Evolutionary conservation across 2,888 invertebrate species (phyloP).

Genomic region (Gymnosoma rotundatum): DNA sequence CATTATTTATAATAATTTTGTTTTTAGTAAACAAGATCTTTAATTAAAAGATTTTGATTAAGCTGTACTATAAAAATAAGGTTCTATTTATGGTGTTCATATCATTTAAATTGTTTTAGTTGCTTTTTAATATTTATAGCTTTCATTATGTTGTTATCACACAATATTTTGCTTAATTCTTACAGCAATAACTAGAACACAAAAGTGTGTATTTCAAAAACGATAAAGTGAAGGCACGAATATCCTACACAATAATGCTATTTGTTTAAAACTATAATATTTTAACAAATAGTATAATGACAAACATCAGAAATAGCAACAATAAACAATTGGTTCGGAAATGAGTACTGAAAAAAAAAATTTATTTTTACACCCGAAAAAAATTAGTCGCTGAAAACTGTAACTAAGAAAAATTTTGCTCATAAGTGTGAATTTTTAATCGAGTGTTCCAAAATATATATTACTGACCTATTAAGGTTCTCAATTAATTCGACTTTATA

Average conservation of each 20-base stretch:
- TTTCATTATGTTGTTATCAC: constrained; percentile 32
- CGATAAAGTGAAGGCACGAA: constrained; percentile 58
- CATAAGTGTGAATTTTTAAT: no score
- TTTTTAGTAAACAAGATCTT: no score
- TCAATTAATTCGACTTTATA: no score
- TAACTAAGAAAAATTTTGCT: background rate
- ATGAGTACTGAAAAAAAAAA: constrained; percentile 22
- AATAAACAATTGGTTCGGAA: constrained; percentile 9
- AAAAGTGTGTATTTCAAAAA: background rate
- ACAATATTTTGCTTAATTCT: constrained; percentile 34
- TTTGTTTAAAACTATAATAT: constrained; percentile 42
- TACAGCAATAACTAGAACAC: constrained; percentile 37
- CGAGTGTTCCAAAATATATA: no score
- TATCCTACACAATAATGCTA: constrained; percentile 42
- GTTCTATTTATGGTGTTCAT: background rate
- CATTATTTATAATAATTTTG: no score
- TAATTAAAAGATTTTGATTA: no score
- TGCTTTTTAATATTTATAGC: background rate
- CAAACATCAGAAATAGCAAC: constrained; percentile 15
- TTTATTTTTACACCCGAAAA: constrained; percentile 15
- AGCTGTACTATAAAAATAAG: no score
- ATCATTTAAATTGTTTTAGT: constrained; percentile 1
- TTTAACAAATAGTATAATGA: constrained; percentile 28
- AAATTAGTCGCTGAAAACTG: background rate
- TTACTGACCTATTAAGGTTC: no score